Percentiles rank a stretch among this genome's conserved stretches.
Conservation (phyloP, 2,797 vertebrate species). For the Parambassis ranga region DNA sequence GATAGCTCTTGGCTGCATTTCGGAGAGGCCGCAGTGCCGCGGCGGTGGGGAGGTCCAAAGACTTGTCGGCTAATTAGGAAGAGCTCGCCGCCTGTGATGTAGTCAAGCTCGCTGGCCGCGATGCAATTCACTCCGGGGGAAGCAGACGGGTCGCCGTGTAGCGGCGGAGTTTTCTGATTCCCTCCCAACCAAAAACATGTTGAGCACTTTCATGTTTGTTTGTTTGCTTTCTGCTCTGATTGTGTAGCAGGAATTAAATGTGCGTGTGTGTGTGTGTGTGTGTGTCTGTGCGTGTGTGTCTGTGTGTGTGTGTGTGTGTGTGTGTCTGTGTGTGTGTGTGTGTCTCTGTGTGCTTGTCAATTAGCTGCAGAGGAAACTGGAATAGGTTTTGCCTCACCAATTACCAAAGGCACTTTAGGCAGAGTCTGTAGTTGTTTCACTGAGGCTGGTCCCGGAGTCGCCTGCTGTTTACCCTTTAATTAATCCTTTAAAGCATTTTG, state of each 20-base stretch:
- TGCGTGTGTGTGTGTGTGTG: neutral
- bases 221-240: constrained; percentile 29
- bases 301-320: neutral
- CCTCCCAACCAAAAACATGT: constrained; percentile 11
- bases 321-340: neutral
- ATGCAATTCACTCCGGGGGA: constrained; percentile 25
- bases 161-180: constrained; percentile 30
- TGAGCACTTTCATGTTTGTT: constrained; percentile 43
- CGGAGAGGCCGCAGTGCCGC: neutral
- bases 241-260: constrained; percentile 20
- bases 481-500: constrained; percentile 22
- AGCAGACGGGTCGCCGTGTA: neutral
- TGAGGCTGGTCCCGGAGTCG: constrained; percentile 1
- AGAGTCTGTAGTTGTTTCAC: constrained; percentile 11
- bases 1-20: constrained; percentile 27
- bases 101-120: constrained; percentile 28
- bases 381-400: constrained; percentile 39
- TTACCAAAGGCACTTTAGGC: constrained; percentile 27
- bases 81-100: constrained; percentile 40
- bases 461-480: constrained; percentile 9
- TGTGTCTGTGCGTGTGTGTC: neutral
- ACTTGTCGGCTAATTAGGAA: constrained; percentile 54
- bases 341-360: constrained; percentile 3
- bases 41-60: constrained; percentile 41
- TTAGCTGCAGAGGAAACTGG: constrained; percentile 35